A percentile compares a stretch with the other conserved stretches of the same genome.
phyloP scores from a whole-genome alignment of 2,888 invertebrate genomes.

The Anarsia innoxiella region DNA sequence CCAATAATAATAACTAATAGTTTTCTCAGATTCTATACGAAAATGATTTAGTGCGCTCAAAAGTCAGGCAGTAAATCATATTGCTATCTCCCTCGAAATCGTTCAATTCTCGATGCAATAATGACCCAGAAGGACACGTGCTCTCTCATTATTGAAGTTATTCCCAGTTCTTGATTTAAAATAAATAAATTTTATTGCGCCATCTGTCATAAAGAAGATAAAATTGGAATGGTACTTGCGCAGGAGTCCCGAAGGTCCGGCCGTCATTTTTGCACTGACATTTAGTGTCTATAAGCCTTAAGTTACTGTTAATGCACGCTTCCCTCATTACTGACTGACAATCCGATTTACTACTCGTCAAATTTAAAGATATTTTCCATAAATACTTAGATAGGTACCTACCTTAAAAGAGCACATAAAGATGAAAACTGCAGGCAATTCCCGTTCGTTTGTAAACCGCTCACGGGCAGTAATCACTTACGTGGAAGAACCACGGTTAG shows the following conservation, averaged over 20 bases:
- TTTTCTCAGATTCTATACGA: conserved; percentile 70
- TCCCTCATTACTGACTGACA: conserved; percentile 53
- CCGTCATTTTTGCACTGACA: conserved; percentile 52
- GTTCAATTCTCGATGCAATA: conserved; percentile 45
- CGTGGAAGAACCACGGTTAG: background rate
- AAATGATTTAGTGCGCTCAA: conserved; percentile 69
- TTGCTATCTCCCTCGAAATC: conserved; percentile 48
- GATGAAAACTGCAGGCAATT: conserved; percentile 10
- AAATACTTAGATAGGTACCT: conserved; percentile 17
- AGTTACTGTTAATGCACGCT: conserved; percentile 54
- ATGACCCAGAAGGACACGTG: conserved; percentile 59
- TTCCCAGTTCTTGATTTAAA: conserved; percentile 53
- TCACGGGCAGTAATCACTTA: conserved; percentile 4
- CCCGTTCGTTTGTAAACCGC: conserved; percentile 3
- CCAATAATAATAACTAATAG: conserved; percentile 72
- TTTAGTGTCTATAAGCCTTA: conserved; percentile 59
- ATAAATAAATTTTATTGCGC: conserved; percentile 68
- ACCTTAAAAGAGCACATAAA: conserved; percentile 5
- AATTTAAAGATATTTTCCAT: conserved; percentile 40
- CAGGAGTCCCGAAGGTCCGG: conserved; percentile 47
- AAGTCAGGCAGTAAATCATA: conserved; percentile 69
- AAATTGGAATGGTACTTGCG: conserved; percentile 53
- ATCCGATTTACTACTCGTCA: conserved; percentile 54
- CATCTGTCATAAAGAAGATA: conserved; percentile 67
- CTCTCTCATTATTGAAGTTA: conserved; percentile 64